phyloP scores from a whole-genome alignment of 2,113 vertebrate species.

The Bagarius yarrelli region DNA sequence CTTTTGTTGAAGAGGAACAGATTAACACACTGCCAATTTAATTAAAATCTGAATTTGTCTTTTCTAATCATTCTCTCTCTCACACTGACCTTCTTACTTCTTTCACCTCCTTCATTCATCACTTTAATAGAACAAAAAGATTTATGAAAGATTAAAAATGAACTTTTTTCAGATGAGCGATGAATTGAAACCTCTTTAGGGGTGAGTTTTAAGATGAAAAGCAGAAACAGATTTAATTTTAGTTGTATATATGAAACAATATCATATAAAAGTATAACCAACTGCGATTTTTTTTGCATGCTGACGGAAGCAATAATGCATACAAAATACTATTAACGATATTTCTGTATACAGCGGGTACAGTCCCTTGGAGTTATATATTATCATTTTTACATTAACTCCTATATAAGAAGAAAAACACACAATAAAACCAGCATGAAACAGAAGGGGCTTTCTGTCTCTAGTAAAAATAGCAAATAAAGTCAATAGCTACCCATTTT shows the following conservation, averaged over 20 bases:
- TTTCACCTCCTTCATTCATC: slow-evolving; percentile 42
- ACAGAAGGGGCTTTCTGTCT: not conserved
- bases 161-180: not conserved
- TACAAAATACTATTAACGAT: too few relatives aligned
- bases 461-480: not conserved
- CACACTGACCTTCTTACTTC: slow-evolving; percentile 47
- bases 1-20: slow-evolving; percentile 32
- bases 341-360: too few relatives aligned
- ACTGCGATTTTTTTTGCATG: too few relatives aligned
- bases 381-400: not conserved
- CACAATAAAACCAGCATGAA: not conserved
- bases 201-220: slow-evolving; percentile 24
- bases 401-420: not conserved
- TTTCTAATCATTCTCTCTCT: slow-evolving; percentile 30
- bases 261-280: too few relatives aligned
- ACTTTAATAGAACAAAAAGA: slow-evolving; percentile 48
- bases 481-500: not conserved
- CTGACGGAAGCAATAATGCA: too few relatives aligned
- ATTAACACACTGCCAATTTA: slow-evolving; percentile 54
- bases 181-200: slow-evolving; percentile 57
- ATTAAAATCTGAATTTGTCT: slow-evolving; percentile 54
- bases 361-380: not conserved
- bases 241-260: not conserved
- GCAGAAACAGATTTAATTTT: not conserved
- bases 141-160: slow-evolving; percentile 41